Evolutionary conservation across 2,888 invertebrate genomes (phyloP).

Genomic region (Tridacna crocea): DNA sequence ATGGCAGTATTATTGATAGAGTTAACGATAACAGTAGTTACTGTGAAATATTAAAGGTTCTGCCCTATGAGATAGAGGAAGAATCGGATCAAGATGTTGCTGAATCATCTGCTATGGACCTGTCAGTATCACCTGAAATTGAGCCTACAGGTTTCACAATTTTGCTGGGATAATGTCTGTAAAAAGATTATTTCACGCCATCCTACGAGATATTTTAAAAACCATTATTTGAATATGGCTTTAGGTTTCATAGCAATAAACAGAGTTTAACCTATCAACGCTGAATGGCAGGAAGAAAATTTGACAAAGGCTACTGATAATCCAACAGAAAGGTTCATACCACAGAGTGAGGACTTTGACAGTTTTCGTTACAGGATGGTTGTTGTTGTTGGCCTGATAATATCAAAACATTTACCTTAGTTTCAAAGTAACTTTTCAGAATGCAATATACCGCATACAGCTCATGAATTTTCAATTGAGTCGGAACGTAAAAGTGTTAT

Average conservation of each 20-base stretch:
- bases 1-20: background rate
- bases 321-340: constrained; percentile 9
- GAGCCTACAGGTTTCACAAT: too few species aligned
- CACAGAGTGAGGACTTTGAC: constrained; percentile 24
- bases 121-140: too few species aligned
- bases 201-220: constrained; percentile 26
- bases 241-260: constrained; percentile 39
- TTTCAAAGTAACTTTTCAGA: constrained; percentile 37
- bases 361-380: constrained; percentile 24
- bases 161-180: background rate
- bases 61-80: too few species aligned
- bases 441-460: too few species aligned
- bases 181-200: constrained; percentile 20
- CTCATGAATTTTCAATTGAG: too few species aligned
- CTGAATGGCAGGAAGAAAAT: constrained; percentile 18
- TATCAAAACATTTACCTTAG: constrained; percentile 39
- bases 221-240: constrained; percentile 37
- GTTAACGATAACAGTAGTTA: too few species aligned
- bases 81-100: too few species aligned
- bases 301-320: constrained; percentile 22
- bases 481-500: too few species aligned
- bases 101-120: too few species aligned
- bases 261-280: constrained; percentile 21
- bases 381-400: constrained; percentile 36
- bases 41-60: too few species aligned